Conservation (phyloP, 2,113 vertebrate genomes). For the Campylomormyrus tamandua region DNA sequence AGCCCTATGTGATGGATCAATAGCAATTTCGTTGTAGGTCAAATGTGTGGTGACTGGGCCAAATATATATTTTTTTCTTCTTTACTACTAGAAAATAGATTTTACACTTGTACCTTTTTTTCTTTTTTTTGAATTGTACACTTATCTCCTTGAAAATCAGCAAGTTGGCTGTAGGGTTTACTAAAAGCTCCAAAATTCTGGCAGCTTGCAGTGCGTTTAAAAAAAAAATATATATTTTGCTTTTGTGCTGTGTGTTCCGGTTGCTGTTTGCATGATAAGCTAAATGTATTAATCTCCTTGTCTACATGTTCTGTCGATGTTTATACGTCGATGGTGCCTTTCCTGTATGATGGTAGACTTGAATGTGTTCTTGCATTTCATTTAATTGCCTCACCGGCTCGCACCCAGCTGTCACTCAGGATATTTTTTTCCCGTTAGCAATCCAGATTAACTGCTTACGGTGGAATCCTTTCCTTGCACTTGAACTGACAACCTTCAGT, state of each 20-base stretch:
- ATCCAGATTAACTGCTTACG: neutral
- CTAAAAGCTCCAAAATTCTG: neutral
- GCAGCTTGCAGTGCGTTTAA: neutral
- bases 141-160: constrained; percentile 27
- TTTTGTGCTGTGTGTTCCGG: neutral
- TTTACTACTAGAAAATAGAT: constrained; percentile 23
- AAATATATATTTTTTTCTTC: neutral
- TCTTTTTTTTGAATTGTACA: constrained; percentile 26
- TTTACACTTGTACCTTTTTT: constrained; percentile 41
- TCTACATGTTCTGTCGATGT: neutral
- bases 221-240: neutral
- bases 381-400: neutral
- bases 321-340: neutral
- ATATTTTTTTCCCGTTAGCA: neutral
- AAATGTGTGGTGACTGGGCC: constrained; percentile 52
- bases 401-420: neutral
- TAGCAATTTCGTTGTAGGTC: constrained; percentile 53
- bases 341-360: neutral
- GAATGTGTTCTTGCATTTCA: neutral
- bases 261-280: neutral
- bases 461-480: neutral
- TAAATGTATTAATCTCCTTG: neutral
- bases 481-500: neutral
- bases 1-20: constrained; percentile 43
- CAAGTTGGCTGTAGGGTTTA: neutral